Evolutionary conservation across 2,888 invertebrate species (phyloP).

Genomic region (Agriopis aurantiaria): DNA sequence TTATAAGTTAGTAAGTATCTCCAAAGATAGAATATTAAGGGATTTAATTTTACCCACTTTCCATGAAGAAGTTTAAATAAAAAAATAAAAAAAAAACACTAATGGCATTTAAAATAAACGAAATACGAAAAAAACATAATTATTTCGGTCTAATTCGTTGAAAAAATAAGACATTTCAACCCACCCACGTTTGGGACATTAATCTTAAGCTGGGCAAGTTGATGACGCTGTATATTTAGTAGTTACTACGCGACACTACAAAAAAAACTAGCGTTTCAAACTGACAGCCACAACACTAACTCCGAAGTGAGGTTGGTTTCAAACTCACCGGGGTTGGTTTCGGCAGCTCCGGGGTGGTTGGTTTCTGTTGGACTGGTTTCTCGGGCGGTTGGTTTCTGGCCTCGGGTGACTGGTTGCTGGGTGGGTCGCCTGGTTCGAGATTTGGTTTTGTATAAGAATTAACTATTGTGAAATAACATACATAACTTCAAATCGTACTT

Average conservation of each 20-base stretch:
- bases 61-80: too few relatives aligned
- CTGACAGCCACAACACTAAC: constrained; percentile 47
- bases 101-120: too few relatives aligned
- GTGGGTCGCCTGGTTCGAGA: constrained; percentile 9
- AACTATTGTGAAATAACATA: neutral
- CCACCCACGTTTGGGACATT: too few relatives aligned
- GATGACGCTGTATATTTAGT: neutral
- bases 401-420: constrained; percentile 11
- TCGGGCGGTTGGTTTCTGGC: constrained; percentile 26
- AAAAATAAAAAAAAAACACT: too few relatives aligned
- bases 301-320: neutral
- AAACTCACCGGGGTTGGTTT: constrained; percentile 78
- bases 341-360: constrained; percentile 67
- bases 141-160: too few relatives aligned
- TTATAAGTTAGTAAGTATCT: too few relatives aligned
- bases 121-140: too few relatives aligned
- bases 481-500: too few relatives aligned
- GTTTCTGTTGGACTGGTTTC: constrained; percentile 43
- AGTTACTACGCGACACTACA: constrained; percentile 17
- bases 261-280: constrained; percentile 45
- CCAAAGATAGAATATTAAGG: too few relatives aligned
- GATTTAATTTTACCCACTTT: too few relatives aligned
- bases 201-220: neutral
- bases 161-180: too few relatives aligned
- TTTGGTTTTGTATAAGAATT: neutral